A percentile compares a stretch with the other conserved stretches of the same genome.
phyloP scores from a whole-genome alignment of 2,113 vertebrate genomes.

The Condylura cristata region DNA sequence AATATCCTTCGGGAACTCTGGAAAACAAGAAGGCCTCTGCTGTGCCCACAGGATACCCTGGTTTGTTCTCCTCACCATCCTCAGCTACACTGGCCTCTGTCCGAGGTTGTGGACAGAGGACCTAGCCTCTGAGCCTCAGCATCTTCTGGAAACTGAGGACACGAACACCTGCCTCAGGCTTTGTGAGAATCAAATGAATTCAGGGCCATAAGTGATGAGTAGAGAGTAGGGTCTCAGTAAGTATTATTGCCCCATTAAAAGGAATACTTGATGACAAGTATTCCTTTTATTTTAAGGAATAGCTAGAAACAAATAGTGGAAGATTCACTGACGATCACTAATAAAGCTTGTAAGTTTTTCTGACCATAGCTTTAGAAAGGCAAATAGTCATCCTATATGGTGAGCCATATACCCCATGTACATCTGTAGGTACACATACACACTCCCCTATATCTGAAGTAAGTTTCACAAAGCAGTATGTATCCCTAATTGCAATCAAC shows the following conservation, averaged over 20 bases:
- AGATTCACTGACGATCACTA: background rate
- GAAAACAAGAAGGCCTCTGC: background rate
- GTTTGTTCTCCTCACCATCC: background rate
- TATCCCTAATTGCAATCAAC: background rate
- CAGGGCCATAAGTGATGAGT: background rate
- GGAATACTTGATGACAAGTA: background rate
- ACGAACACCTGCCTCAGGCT: background rate
- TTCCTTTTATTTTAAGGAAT: background rate
- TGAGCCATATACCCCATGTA: background rate
- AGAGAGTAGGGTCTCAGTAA: background rate
- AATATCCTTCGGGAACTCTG: background rate
- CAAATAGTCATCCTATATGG: background rate
- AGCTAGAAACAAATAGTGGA: background rate
- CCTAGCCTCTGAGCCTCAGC: background rate
- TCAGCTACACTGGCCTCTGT: background rate
- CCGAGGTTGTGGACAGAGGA: background rate
- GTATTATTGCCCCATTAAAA: background rate
- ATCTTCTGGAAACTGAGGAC: background rate
- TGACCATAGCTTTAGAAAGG: background rate
- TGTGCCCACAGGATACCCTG: background rate
- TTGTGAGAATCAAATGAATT: background rate
- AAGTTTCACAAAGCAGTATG: background rate
- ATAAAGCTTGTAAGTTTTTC: constrained; percentile 1
- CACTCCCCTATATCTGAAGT: background rate
- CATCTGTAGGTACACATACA: too few species aligned